phyloP scores from a whole-genome alignment of 1,140 invertebrate species.

The Eciton burchellii region DNA sequence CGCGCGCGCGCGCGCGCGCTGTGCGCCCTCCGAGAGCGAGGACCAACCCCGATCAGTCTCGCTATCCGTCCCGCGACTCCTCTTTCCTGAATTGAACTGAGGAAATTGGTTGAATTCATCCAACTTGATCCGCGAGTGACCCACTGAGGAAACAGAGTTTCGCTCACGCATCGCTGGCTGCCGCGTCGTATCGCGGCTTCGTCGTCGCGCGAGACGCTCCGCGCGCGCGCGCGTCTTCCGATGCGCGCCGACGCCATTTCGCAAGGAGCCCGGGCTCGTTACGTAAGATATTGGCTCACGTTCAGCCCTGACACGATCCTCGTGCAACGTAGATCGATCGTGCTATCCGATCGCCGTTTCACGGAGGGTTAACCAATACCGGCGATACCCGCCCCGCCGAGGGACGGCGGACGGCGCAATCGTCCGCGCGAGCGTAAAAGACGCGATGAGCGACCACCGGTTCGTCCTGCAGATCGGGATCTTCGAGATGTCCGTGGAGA shows the following conservation, averaged over 20 bases:
- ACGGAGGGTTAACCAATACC: constrained; percentile 51
- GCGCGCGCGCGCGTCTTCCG: constrained; percentile 38
- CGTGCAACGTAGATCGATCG: constrained; percentile 60
- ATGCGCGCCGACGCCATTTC: constrained; percentile 52
- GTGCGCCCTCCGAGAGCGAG: too few relatives aligned
- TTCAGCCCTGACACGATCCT: constrained; percentile 64
- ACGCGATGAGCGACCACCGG: constrained; percentile 15
- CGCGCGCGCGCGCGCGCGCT: too few relatives aligned
- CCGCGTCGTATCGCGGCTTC: constrained; percentile 53
- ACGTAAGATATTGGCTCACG: constrained; percentile 62
- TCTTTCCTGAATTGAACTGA: too few relatives aligned
- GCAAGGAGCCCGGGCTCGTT: constrained; percentile 54
- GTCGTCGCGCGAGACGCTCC: constrained; percentile 60
- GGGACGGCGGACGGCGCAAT: constrained; percentile 25
- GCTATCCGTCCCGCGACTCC: too few relatives aligned
- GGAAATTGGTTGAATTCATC: too few relatives aligned
- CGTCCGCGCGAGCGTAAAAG: constrained; percentile 33
- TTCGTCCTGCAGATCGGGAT: background rate
- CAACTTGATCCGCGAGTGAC: constrained; percentile 7
- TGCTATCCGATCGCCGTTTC: constrained; percentile 55
- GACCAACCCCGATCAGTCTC: too few relatives aligned
- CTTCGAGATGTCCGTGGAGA: constrained; percentile 34
- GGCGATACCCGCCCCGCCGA: too few relatives aligned
- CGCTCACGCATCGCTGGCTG: constrained; percentile 57
- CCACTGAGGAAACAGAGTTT: constrained; percentile 56